phyloP scores from a whole-genome alignment of 92 coral and sea anemone genomes.

The Siderastrea siderea region DNA sequence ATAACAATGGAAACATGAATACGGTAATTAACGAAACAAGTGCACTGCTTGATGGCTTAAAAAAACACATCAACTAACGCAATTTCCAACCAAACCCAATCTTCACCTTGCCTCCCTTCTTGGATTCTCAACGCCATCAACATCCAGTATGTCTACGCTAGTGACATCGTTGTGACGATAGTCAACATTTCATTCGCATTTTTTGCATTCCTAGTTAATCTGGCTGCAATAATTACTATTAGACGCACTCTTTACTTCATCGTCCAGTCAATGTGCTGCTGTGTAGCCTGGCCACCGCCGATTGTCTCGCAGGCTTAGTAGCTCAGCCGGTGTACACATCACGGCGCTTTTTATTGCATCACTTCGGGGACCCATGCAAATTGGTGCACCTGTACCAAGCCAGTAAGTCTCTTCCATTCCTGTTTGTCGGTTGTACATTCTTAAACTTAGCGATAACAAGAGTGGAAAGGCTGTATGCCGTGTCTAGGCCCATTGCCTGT shows the following conservation, averaged over 20 bases:
- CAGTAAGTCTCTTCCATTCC: too few species aligned
- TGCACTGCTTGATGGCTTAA: neutral
- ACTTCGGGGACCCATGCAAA: too few species aligned
- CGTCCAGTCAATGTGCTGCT: too few species aligned
- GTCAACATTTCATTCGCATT: conserved; percentile 10
- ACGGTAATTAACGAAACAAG: neutral
- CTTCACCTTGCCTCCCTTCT: conserved; percentile 1
- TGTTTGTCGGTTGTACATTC: too few species aligned
- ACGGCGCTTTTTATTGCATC: too few species aligned
- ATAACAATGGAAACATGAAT: neutral
- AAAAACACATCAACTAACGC: neutral
- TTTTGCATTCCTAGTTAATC: conserved; percentile 5
- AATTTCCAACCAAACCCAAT: neutral
- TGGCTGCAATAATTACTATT: neutral
- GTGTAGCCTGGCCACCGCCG: too few species aligned
- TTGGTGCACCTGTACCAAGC: too few species aligned
- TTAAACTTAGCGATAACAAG: neutral
- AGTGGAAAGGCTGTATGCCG: conserved; percentile 19
- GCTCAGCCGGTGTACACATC: too few species aligned
- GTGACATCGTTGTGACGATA: neutral
- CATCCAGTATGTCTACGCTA: neutral
- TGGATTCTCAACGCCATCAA: neutral
- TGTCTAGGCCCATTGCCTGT: conserved; percentile 10
- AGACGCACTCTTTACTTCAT: too few species aligned
- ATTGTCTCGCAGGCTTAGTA: too few species aligned